Evolutionary conservation across 2,113 vertebrate species (phyloP), one percentile per base, ranked within the genome.

Genomic region (Macquaria ambigua): DNA sequence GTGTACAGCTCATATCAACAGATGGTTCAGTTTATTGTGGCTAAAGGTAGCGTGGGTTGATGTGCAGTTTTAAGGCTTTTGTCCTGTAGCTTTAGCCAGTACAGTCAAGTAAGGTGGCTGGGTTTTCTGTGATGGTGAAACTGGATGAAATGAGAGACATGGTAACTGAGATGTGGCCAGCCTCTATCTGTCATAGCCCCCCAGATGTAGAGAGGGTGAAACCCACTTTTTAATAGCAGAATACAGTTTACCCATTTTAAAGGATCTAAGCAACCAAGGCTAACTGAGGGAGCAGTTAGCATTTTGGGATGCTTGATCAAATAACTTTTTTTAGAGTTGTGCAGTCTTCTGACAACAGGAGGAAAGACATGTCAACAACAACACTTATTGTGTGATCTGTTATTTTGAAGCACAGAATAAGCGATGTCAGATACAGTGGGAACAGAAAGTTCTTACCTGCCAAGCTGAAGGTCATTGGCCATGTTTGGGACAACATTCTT

Each of bases 361-460:
- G 39, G 21, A n/a, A 15, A 66, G 2, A n/a, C 39, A 15, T 66
- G 21, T 43, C 37, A 67, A 8, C 39, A 53, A 16, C 18, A n/a
- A n/a, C 46, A 34, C 25, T 58, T 39, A 5, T 5, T 66, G 37
- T 37, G 12, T 77, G 48, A 77, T 2, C 34, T 67, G 34, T 23
- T 34, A 1, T 31, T 43, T 43, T 41, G 23, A 67, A 67, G 46
- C 25, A 20, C 39, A 53, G 43, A 21, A 56, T 43, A 43, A 71
- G 69, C 0, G 11, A 68, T 23, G 4, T 7, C 11, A 21, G 10
- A 34, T 75, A 66, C 28, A 4, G 31, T 63, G 25, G 34, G 31
- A 58, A 58, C 63, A 46, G 18, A 67, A 59, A 59, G 41, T 69
- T 69, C 53, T 79, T 37, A 48, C 21, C 53, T 61, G 53, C 11